Evolutionary conservation across 2,888 invertebrate genomes (phyloP).

Genomic region (Xylocampa areola): DNA sequence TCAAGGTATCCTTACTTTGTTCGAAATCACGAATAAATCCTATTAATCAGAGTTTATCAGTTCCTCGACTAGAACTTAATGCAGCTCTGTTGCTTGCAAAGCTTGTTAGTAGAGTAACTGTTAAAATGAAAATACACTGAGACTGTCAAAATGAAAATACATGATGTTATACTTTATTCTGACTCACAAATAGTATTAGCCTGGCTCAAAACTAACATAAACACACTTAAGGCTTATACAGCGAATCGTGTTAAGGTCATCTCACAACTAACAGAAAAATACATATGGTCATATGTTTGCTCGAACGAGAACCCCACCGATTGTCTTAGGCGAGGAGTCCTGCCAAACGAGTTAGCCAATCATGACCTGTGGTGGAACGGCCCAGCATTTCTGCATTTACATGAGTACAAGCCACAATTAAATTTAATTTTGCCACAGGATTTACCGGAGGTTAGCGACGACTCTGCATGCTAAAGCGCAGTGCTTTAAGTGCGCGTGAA

Average conservation of each 20-base stretch:
- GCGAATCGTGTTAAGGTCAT: background rate
- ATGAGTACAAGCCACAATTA: background rate
- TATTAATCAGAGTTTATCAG: background rate
- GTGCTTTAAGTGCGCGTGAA: no score
- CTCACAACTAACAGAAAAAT: slow-evolving; percentile 2
- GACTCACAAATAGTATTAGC: background rate
- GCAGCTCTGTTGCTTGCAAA: slow-evolving; percentile 4
- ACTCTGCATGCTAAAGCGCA: background rate
- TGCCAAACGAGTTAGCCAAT: slow-evolving; percentile 2
- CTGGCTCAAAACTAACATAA: background rate
- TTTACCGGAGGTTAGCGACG: background rate
- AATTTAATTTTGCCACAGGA: no score
- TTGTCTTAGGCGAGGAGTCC: slow-evolving; percentile 12
- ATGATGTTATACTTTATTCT: background rate
- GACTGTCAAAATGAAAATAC: no score
- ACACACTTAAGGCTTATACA: background rate
- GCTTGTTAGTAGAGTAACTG: background rate
- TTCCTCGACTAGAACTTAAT: background rate
- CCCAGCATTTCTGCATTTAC: background rate
- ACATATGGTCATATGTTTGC: slow-evolving; percentile 2
- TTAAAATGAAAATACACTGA: slow-evolving; percentile 1
- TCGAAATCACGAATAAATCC: slow-evolving; percentile 7
- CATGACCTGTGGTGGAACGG: background rate
- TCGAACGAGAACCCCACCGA: slow-evolving; percentile 8
- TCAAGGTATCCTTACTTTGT: slow-evolving; percentile 4